Conservation (phyloP, 2,113 vertebrate genomes). For the Chunga burmeisteri region DNA sequence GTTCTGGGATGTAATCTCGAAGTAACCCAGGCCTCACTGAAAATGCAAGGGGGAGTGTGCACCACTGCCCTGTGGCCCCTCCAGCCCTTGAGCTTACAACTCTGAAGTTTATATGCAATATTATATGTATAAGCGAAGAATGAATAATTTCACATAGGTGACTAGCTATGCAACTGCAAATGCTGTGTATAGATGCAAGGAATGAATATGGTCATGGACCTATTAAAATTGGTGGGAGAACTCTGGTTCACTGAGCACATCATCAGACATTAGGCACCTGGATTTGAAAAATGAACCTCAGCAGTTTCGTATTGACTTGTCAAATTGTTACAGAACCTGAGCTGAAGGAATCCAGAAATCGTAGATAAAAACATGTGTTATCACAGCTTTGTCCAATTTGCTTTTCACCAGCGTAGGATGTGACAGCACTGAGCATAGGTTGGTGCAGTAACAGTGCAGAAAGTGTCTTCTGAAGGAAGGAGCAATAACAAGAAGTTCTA, state of each 20-base stretch:
- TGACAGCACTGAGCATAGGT: fast-evolving
- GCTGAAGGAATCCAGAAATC: not conserved
- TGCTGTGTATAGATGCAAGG: not conserved
- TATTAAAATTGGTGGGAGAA: not conserved
- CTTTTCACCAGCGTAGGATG: not conserved
- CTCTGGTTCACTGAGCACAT: not conserved
- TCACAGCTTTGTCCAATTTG: not conserved
- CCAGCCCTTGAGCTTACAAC: not conserved
- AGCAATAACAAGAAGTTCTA: not conserved
- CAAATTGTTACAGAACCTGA: not conserved
- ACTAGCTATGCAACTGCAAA: not conserved
- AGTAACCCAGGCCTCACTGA: not conserved
- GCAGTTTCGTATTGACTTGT: not conserved
- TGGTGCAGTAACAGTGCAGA: not conserved
- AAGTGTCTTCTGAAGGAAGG: not conserved
- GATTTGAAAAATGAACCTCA: not conserved
- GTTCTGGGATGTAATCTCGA: not conserved
- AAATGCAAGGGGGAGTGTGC: not conserved
- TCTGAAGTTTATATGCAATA: not conserved
- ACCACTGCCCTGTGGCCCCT: not conserved
- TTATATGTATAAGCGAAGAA: not conserved
- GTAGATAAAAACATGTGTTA: not conserved
- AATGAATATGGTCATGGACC: not conserved
- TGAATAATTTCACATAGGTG: not conserved
- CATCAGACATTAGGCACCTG: not conserved